A percentile compares a stretch with the other conserved stretches of the same genome.
phyloP scores from a whole-genome alignment of 2,888 invertebrate species.

The Platyscelio sp. region DNA sequence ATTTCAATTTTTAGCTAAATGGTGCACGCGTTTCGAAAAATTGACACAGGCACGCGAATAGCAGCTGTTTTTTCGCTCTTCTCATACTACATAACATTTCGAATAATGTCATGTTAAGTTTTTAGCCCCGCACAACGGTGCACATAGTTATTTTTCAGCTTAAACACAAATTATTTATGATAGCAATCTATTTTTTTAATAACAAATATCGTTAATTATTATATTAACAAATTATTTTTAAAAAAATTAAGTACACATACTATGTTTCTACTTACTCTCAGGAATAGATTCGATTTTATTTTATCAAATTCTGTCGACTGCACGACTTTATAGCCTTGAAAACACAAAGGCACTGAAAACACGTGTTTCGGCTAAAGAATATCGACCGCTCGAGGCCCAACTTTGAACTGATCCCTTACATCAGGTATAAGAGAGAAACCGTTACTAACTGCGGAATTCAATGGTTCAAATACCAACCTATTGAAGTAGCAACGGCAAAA shows the following conservation, averaged over 20 bases:
- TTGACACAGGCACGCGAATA: conserved; percentile 20
- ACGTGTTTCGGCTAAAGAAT: conserved; percentile 6
- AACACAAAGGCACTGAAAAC: conserved; percentile 34
- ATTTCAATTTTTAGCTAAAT: conserved; percentile 14
- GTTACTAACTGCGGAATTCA: conserved; percentile 27
- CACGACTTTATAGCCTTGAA: conserved; percentile 13
- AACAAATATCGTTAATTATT: conserved; percentile 22
- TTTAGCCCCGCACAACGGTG: conserved; percentile 23
- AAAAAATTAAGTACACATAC: conserved; percentile 20
- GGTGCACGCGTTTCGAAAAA: conserved; percentile 9
- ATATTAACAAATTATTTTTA: conserved; percentile 21
- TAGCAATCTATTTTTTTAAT: not conserved
- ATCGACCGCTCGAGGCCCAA: conserved; percentile 30
- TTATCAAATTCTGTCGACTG: conserved; percentile 22
- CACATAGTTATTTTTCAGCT: conserved; percentile 21
- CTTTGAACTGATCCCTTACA: conserved; percentile 22
- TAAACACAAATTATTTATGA: conserved; percentile 27
- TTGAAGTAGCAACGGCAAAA: conserved; percentile 33
- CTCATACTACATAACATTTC: conserved; percentile 23
- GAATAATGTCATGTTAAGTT: conserved; percentile 24
- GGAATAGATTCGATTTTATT: conserved; percentile 24
- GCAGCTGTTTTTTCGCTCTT: conserved; percentile 16
- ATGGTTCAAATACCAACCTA: conserved; percentile 28
- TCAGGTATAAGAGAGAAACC: conserved; percentile 30
- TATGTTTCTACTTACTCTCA: conserved; percentile 30